phyloP scores from a whole-genome alignment of 2,888 invertebrate species.

The Ernsta delagoae region DNA sequence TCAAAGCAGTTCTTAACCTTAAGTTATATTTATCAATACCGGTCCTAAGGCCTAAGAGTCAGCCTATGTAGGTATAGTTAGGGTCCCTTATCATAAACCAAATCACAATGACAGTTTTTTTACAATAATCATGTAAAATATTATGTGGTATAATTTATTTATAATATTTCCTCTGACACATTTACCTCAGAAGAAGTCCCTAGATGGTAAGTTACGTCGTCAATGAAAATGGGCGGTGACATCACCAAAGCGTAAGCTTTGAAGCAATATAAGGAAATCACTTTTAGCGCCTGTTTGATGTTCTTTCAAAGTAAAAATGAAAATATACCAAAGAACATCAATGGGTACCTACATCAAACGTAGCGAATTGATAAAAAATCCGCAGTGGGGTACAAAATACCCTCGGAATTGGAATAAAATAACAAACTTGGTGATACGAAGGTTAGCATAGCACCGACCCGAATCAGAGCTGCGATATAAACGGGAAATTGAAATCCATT shows the following conservation, averaged over 20 bases:
- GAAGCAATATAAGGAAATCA: neutral
- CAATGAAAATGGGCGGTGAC: neutral
- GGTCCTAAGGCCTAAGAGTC: no score
- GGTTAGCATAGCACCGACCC: slow-evolving; percentile 30
- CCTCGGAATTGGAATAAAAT: slow-evolving; percentile 24
- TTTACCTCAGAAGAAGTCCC: no score
- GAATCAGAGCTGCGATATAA: slow-evolving; percentile 32
- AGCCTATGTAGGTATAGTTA: no score
- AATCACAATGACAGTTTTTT: no score
- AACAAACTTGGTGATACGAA: slow-evolving; percentile 28
- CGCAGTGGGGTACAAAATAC: slow-evolving; percentile 20
- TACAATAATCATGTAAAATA: no score
- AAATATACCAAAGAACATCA: neutral
- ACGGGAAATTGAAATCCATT: slow-evolving; percentile 74
- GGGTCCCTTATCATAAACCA: no score
- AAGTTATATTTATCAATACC: no score
- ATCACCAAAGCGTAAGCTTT: neutral
- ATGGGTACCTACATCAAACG: neutral
- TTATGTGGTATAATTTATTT: no score
- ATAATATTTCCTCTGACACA: no score
- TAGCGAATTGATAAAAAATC: slow-evolving; percentile 8
- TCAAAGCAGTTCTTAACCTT: no score
- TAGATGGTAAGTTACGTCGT: no score
- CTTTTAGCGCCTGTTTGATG: neutral
- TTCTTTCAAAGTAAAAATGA: neutral